Base-by-base conservation (phyloP, 2,888 invertebrate genomes). In the Yponomeuta sedellus region DNA sequence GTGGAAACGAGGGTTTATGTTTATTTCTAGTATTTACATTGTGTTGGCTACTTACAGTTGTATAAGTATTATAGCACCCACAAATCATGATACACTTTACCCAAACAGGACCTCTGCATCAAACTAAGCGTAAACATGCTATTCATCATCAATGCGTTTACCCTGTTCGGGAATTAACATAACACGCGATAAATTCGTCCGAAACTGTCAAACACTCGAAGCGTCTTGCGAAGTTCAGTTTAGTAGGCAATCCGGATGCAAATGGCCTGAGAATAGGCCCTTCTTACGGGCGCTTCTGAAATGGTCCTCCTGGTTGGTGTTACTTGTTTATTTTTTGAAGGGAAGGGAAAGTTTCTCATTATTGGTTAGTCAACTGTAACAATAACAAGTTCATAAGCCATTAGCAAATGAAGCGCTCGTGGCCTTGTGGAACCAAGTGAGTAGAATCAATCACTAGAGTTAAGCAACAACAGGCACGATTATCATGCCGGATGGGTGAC, bases 201-300 rank as follows among this genome's bases (percentile, higher is more conserved):
- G 71, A 76, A 83, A 86, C 88, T 89, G 90, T 89, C 88, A 88
- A 89, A 88, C 84, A 86, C 86, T 81, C 76, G 12, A 79, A 81
- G 76, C 78, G 75, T 77, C 78, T 76, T 73, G 68, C 70, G 61
- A 71, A 67, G 65, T 69, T 57, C 56, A 57, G 64, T 69, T 64
- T 64, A 64, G 64, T 16, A 64, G 72, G 79, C 79, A 80, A 84
- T 87, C 79, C 80, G 78, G 85, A 89, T 89, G 87, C 80, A 82
- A 89, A 90, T 89, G 80, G 72, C 70, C 73, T 74, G 68, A 68
- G 73, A 72, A 77, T 74, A 75, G 77, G 76, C 78, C 79, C 74
- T 71, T 70, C 69, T 20, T 40, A 20, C 12, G 63, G 63, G 63
- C 44, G 44, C 20, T 44, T 63, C 40, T 20, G 25, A 4, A 11